These are phyloP conservation scores for Rhabdomys dilectus DNA, from an alignment of 2,113 vertebrate species.

Conservation along the genomic window DNA sequence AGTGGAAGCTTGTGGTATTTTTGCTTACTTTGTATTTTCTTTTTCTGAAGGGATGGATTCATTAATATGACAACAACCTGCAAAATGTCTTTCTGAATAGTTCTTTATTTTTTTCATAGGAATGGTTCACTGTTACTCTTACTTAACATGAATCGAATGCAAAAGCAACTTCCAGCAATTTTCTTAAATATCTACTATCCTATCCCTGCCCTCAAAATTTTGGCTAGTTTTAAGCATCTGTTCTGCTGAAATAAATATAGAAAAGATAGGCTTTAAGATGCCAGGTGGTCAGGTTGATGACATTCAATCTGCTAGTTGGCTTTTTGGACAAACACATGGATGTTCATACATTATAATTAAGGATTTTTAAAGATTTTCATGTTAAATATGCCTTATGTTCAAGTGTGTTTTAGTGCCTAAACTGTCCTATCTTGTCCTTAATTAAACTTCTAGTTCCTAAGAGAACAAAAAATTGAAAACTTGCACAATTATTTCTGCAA, in stretches of 20 bases:
- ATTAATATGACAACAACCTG: not conserved
- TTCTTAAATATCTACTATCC: not conserved
- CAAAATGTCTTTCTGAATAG: not conserved
- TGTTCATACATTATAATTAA: conserved; percentile 50
- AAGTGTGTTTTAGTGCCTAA: not conserved
- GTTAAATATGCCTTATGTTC: conserved; percentile 22
- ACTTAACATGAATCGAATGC: not conserved
- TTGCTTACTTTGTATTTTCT: not conserved
- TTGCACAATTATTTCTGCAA: not conserved
- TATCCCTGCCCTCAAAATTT: not conserved
- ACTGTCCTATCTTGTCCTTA: not conserved
- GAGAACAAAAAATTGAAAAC: not conserved
- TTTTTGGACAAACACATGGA: conserved; percentile 10
- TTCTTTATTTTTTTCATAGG: not conserved
- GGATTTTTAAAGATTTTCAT: not conserved
- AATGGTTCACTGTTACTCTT: not conserved
- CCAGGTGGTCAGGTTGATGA: not conserved
- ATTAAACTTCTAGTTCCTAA: conserved; percentile 32
- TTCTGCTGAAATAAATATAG: not conserved
- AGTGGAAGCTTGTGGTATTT: not conserved
- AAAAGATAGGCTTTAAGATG: not conserved
- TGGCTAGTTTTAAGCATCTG: not conserved
- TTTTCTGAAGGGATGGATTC: accelerated
- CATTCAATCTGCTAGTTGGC: not conserved
- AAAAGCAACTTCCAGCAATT: conserved; percentile 6